Percentiles rank a stretch among this genome's conserved stretches.
These are phyloP conservation scores for Cheirogaleus major DNA, from an alignment of 2,797 vertebrate genomes.

Conservation along the genomic window DNA sequence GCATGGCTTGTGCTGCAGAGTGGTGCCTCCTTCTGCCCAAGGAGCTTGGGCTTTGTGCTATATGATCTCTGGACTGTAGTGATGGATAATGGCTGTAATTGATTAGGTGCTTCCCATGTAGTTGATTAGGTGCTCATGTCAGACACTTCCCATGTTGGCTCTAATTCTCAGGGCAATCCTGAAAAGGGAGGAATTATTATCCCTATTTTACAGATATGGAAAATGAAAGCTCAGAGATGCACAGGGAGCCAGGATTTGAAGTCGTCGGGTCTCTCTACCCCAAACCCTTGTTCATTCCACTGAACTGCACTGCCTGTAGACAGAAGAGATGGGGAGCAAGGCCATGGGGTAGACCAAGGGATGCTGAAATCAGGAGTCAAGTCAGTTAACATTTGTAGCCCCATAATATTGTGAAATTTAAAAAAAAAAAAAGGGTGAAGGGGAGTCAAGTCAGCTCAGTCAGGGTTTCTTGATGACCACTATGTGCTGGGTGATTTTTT, in stretches of 20 bases:
- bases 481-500: not conserved
- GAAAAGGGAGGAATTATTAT: not conserved
- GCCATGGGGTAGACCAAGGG: not conserved
- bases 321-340: not conserved
- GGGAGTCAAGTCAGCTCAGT: not conserved
- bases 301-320: not conserved
- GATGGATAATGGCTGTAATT: not conserved
- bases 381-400: not conserved
- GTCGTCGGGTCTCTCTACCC: not conserved
- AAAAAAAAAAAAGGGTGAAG: too few relatives aligned
- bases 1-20: not conserved
- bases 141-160: not conserved
- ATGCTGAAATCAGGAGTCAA: not conserved
- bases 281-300: not conserved
- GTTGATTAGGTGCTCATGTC: not conserved
- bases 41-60: not conserved
- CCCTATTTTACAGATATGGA: not conserved
- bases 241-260: slow-evolving; percentile 9
- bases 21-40: not conserved
- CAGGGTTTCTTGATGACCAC: not conserved
- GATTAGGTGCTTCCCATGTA: not conserved
- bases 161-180: not conserved
- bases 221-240: slow-evolving; percentile 34
- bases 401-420: too few relatives aligned
- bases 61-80: not conserved